Evolutionary conservation across 2,888 invertebrate genomes (phyloP).

Genomic region (Tethea ocularis): DNA sequence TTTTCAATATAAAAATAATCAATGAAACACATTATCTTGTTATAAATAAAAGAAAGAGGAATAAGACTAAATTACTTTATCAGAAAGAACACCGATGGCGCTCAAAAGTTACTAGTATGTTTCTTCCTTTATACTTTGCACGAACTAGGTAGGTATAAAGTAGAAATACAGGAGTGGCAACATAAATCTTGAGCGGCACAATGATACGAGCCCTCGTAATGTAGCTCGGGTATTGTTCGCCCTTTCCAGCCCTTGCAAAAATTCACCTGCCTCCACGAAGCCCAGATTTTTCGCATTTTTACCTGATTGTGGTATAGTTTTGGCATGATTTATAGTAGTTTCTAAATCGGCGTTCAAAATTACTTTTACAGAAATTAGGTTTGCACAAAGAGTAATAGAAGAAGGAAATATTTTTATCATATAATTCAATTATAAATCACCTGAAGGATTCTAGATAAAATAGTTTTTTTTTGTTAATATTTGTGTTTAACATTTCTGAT

Average conservation of each 20-base stretch:
- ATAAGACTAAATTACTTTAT: too few relatives aligned
- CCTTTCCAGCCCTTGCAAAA: slow-evolving; percentile 15
- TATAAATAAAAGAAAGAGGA: too few relatives aligned
- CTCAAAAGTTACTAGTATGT: not conserved
- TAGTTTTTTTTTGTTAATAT: too few relatives aligned
- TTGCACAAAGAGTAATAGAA: too few relatives aligned
- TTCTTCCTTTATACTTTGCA: slow-evolving; percentile 10
- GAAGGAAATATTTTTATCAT: too few relatives aligned
- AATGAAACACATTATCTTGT: too few relatives aligned
- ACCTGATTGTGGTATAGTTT: not conserved
- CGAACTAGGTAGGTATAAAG: slow-evolving; percentile 17
- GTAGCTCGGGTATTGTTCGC: slow-evolving; percentile 23
- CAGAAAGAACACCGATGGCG: too few relatives aligned
- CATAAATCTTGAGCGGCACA: slow-evolving; percentile 27
- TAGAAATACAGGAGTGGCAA: slow-evolving; percentile 10
- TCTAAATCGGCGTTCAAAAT: not conserved
- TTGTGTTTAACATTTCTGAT: too few relatives aligned
- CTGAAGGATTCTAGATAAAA: too few relatives aligned
- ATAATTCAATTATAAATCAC: too few relatives aligned
- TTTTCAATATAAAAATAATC: too few relatives aligned
- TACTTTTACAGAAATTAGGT: not conserved
- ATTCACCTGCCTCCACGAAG: slow-evolving; percentile 24
- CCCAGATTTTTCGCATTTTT: not conserved
- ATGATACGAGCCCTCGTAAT: slow-evolving; percentile 18
- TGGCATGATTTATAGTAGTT: not conserved